Conservation (phyloP, 1,140 invertebrate genomes). For the Drosophila serrata region DNA sequence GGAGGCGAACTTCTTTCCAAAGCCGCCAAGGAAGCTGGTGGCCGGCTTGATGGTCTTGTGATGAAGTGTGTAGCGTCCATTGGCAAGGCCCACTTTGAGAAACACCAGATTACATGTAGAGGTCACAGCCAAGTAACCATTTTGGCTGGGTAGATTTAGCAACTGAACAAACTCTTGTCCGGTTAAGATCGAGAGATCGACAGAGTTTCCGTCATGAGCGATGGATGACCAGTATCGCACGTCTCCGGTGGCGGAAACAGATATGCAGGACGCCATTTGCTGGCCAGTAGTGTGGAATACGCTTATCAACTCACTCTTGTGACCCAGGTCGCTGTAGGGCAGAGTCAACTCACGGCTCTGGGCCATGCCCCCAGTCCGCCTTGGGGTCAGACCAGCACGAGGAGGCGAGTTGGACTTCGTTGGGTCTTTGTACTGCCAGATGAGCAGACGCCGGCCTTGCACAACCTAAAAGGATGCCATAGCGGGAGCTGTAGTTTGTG, state of each 20-base stretch:
- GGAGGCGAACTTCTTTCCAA: constrained; percentile 93
- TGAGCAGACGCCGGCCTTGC: constrained; percentile 92
- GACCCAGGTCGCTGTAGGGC: constrained; percentile 96
- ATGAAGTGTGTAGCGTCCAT: constrained; percentile 89
- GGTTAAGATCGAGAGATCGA: constrained; percentile 93
- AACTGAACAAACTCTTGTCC: constrained; percentile 94
- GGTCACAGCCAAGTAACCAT: constrained; percentile 94
- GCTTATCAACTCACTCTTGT: constrained; percentile 94
- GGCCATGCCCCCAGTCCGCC: constrained; percentile 81
- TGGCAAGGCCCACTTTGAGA: constrained; percentile 88
- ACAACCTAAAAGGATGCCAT: constrained; percentile 90
- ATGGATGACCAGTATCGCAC: constrained; percentile 96
- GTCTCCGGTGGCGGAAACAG: constrained; percentile 96
- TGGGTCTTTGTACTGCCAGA: constrained; percentile 93
- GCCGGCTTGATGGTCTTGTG: constrained; percentile 91
- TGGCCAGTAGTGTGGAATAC: constrained; percentile 90
- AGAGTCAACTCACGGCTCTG: constrained; percentile 93
- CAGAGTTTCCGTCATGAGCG: constrained; percentile 94
- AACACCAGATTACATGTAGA: constrained; percentile 95
- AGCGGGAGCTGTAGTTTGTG: background rate
- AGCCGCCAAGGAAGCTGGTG: constrained; percentile 94
- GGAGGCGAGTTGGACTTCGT: constrained; percentile 44
- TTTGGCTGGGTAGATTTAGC: constrained; percentile 88
- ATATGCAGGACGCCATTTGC: constrained; percentile 94
- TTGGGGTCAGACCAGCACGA: constrained; percentile 73